Base-by-base conservation (phyloP, 1,140 invertebrate species). In the Drosophila leontia region DNA sequence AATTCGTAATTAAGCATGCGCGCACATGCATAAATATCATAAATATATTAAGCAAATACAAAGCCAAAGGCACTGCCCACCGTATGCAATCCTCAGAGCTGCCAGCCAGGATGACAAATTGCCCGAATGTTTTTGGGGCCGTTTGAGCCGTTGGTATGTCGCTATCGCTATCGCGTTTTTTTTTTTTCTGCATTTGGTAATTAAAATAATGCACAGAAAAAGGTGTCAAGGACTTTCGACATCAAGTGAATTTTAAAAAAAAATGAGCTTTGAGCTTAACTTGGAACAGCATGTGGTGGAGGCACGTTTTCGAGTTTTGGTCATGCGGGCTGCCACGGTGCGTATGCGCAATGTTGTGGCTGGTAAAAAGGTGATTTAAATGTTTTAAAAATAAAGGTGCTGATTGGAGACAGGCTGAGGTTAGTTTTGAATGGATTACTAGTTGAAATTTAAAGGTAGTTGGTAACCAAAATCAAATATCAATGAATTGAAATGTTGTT, bases 1-100 rank as follows among this genome's bases (percentile, higher is more conserved):
- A 78, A 84, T 81, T 82, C 69, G 80, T 87, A 87, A 91, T 91
- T 87, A 84, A 87, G 81, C 81, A 91, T 91, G 81, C 80, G 78
- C 83, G 84, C 71, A 81, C 87, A 91, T 87, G 83, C 87, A 87
- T 78, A 91, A 84, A 77, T 55, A 76, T 78, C 82, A 86, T 82
- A 82, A 75, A 85, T 74, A 85, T 74, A 82, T 65, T 34, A 55
- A 50, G 35, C 39, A 53, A 63, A 80, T 81, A 76, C 53, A 75
- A 83, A 64, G 39, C 50, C 50, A 47, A 60, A 42, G 35, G 34
- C 67, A 44, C 7, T 26, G 11, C 35, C 65, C 63, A 45, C 26
- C 48, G 26, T 48, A 8, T 55, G 44, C 51, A 47, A 34, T 51
- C 26, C 50, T 48, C 63, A 37, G 11, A 42, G 39, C 47, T 23